These are phyloP conservation scores for Arctia plantaginis DNA, from an alignment of 2,888 invertebrate genomes.

Conservation along the genomic window DNA sequence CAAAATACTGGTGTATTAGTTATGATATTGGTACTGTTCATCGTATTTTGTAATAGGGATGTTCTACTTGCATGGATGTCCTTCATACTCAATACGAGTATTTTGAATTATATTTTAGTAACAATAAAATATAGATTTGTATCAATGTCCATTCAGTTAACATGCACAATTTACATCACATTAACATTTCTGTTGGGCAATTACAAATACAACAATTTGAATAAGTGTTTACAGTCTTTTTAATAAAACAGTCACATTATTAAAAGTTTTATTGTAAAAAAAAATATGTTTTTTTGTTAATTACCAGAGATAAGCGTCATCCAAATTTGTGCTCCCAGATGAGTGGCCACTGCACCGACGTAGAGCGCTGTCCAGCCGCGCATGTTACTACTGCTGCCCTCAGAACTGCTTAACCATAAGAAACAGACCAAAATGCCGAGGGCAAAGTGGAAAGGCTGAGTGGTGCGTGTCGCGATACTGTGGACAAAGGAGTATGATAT, in stretches of 20 bases:
- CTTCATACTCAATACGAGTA: not conserved
- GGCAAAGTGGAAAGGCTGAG: conserved; percentile 92
- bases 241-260: not conserved
- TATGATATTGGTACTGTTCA: no score
- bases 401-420: conserved; percentile 71
- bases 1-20: not conserved
- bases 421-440: conserved; percentile 87
- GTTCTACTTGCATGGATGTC: not conserved
- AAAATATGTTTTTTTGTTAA: conserved; percentile 30
- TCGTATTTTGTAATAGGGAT: not conserved
- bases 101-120: not conserved
- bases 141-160: no score
- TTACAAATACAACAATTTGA: not conserved
- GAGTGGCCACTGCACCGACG: conserved; percentile 91
- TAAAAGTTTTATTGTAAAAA: not conserved
- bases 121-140: no score
- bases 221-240: not conserved
- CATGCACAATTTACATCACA: not conserved
- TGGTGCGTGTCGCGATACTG: conserved; percentile 90
- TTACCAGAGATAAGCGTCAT: conserved; percentile 96
- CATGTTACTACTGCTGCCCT: conserved; percentile 61
- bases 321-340: conserved; percentile 96
- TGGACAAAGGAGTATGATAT: conserved; percentile 55
- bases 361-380: conserved; percentile 89
- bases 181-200: not conserved